phyloP scores from a whole-genome alignment of 1,140 invertebrate species.

The Drosophila murphyi region DNA sequence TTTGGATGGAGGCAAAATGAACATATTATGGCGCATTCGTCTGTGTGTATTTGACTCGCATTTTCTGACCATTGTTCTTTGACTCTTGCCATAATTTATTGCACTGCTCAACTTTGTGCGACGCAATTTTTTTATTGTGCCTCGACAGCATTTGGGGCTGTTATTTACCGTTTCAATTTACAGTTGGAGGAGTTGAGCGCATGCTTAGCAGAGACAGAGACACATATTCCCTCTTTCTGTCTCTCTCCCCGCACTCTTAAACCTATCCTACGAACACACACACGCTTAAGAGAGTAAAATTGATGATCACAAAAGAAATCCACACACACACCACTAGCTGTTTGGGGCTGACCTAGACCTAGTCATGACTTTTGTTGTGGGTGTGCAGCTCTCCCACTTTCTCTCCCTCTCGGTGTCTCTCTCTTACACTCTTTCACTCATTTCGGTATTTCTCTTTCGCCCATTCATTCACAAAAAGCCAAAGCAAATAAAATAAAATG shows the following conservation, averaged over 20 bases:
- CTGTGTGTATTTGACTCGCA: constrained; percentile 2
- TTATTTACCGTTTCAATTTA: constrained; percentile 35
- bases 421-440: neutral
- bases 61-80: constrained; percentile 50
- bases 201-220: neutral
- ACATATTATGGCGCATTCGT: constrained; percentile 23
- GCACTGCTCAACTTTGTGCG: constrained; percentile 30
- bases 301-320: constrained; percentile 7
- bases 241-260: neutral
- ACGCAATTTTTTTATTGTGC: constrained; percentile 35
- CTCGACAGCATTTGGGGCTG: constrained; percentile 16
- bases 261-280: neutral
- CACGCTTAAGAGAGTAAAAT: constrained; percentile 10
- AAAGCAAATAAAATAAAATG: constrained; percentile 31
- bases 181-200: constrained; percentile 1
- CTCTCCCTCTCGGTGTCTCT: neutral
- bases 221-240: no score
- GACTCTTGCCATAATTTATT: constrained; percentile 47
- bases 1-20: constrained; percentile 17
- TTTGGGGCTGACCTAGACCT: constrained; percentile 22
- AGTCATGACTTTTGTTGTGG: constrained; percentile 1
- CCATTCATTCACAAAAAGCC: constrained; percentile 43
- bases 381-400: neutral
- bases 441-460: constrained; percentile 27
- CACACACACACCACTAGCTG: neutral